Conservation (phyloP, 2,888 invertebrate species). For the Caenorhabditis virilis region DNA sequence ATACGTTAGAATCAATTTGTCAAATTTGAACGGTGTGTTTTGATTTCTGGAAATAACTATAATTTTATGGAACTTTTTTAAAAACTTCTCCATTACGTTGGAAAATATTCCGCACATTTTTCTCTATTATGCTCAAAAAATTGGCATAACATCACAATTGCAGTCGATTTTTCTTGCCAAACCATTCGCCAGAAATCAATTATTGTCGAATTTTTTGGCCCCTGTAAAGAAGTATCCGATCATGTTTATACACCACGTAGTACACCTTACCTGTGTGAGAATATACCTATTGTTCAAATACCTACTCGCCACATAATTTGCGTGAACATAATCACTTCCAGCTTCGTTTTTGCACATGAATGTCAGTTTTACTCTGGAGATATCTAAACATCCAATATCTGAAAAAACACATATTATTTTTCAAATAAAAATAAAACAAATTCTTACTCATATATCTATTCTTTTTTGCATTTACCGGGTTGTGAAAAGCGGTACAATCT, state of each 20-base stretch:
- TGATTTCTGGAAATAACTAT: conserved; percentile 13
- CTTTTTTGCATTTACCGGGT: conserved; percentile 18
- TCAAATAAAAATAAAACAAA: not conserved
- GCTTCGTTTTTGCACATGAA: conserved; percentile 14
- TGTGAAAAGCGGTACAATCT: conserved; percentile 26
- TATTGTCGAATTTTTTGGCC: conserved; percentile 30
- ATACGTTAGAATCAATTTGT: conserved; percentile 11
- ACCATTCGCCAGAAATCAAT: conserved; percentile 46
- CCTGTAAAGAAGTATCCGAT: conserved; percentile 7
- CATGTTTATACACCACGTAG: not conserved
- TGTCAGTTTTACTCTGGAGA: conserved; percentile 22
- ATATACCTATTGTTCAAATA: conserved; percentile 35
- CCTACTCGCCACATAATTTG: conserved; percentile 30
- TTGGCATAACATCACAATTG: conserved; percentile 42
- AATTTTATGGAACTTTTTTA: not conserved
- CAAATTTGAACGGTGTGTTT: conserved; percentile 11
- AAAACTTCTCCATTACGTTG: conserved; percentile 3
- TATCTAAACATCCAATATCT: conserved; percentile 42
- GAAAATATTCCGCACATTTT: conserved; percentile 41
- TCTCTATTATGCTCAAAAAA: conserved; percentile 30
- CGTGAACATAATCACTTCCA: conserved; percentile 36
- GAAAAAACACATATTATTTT: no score
- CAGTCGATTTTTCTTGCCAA: conserved; percentile 38
- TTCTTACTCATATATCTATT: conserved; percentile 33
- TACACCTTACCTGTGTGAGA: conserved; percentile 25